Percentiles rank a stretch among this genome's conserved stretches.
phyloP scores from a whole-genome alignment of 2,113 vertebrate genomes.

The Ameiurus melas region DNA sequence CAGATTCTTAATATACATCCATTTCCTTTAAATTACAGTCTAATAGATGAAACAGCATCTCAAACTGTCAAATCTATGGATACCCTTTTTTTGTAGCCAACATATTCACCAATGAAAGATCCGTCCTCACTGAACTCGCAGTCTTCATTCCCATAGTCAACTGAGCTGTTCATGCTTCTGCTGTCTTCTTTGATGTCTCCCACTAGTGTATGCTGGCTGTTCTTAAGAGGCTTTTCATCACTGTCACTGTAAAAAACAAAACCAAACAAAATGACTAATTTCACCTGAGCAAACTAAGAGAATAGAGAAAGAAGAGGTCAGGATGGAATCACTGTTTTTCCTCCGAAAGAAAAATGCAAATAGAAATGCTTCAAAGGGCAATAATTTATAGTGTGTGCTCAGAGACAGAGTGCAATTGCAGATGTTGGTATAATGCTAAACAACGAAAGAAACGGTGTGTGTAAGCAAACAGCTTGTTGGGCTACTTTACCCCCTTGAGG shows the following conservation, averaged over 20 bases:
- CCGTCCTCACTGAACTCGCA: conserved; percentile 73
- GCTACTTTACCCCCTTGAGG: conserved; percentile 62
- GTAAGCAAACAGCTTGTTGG: conserved; percentile 76
- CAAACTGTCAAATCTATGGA: conserved; percentile 61
- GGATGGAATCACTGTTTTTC: conserved; percentile 57
- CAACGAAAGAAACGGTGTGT: conserved; percentile 59
- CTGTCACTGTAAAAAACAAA: conserved; percentile 66
- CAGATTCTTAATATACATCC: background rate
- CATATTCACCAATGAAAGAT: conserved; percentile 76
- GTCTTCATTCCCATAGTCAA: conserved; percentile 61
- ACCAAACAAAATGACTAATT: conserved; percentile 49
- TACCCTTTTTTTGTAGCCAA: conserved; percentile 43
- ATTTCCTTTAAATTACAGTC: conserved; percentile 20
- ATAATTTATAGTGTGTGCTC: conserved; percentile 73
- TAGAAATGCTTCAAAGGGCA: conserved; percentile 62
- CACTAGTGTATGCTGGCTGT: conserved; percentile 54
- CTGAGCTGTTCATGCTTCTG: conserved; percentile 66
- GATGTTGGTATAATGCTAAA: conserved; percentile 48
- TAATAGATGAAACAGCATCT: conserved; percentile 33
- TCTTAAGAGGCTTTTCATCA: conserved; percentile 71
- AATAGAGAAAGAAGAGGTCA: conserved; percentile 20
- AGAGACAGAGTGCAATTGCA: conserved; percentile 68
- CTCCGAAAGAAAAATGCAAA: conserved; percentile 72
- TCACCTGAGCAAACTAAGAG: conserved; percentile 36
- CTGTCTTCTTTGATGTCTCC: conserved; percentile 56